These are phyloP conservation scores for Scophthalmus maximus DNA, from an alignment of 2,113 vertebrate genomes.

Conservation along the genomic window DNA sequence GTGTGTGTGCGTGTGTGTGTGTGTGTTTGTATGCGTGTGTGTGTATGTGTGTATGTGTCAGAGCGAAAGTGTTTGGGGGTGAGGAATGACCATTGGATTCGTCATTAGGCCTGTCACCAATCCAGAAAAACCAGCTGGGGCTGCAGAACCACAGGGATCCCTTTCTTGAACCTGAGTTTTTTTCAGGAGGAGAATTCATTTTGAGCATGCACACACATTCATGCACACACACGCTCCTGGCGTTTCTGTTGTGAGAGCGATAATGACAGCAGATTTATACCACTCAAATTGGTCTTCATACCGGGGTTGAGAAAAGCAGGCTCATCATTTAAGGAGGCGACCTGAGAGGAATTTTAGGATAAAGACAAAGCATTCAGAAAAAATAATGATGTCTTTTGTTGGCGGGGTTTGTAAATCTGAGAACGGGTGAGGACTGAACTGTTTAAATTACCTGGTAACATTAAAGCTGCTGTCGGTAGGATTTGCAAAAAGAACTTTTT, in stretches of 20 bases:
- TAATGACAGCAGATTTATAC: not conserved
- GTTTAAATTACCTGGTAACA: no score
- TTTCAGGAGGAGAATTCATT: not conserved
- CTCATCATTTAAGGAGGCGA: not conserved
- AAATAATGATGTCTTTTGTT: not conserved
- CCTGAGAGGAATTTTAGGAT: not conserved
- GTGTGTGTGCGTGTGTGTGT: constrained; percentile 19
- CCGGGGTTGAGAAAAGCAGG: no score
- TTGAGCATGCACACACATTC: not conserved
- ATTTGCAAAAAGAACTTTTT: no score
- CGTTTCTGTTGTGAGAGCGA: not conserved
- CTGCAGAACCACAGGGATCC: constrained; percentile 11
- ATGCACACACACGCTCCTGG: not conserved
- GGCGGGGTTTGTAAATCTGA: not conserved
- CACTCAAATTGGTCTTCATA: no score
- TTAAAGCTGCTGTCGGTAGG: no score
- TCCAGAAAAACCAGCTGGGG: constrained; percentile 6
- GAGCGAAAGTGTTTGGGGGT: constrained; percentile 5
- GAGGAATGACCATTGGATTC: constrained; percentile 42
- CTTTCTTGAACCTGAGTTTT: constrained; percentile 8
- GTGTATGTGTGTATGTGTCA: constrained; percentile 11
- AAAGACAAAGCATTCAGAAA: not conserved
- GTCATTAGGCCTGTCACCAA: constrained; percentile 35
- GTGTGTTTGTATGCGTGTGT: constrained; percentile 22
- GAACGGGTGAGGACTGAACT: not conserved